Base-by-base conservation (phyloP, 1,140 invertebrate genomes). In the Lasioglossum baleicum region DNA sequence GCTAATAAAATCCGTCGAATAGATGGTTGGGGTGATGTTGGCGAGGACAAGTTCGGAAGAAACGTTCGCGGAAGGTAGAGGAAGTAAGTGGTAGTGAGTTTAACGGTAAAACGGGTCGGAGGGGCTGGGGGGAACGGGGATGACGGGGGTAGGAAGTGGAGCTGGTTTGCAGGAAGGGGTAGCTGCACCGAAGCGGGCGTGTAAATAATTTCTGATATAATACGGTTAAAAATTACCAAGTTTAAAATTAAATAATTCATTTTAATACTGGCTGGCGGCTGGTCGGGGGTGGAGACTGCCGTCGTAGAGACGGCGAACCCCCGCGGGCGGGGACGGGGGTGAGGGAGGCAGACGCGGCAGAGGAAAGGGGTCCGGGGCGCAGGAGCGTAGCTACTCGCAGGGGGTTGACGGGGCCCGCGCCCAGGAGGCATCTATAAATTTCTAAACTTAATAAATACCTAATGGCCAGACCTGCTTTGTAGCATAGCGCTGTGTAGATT, bases 221-320 rank as follows among this genome's bases (percentile, higher is more conserved):
- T 92, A 90, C 86, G 90, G 90, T 92, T 92, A 92, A 92, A 93
- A 92, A 93, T 93, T 92, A 91, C 91, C 90, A 92, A 92, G 92
- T 92, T 93, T 92, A 93, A 93, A 92, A 92, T 92, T 93, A 92
- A 92, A 93, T 93, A 93, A 93, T 93, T 93, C 88, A 93, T 93
- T 92, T 93, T 92, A 93, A 92, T 93, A 93, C 91, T 80, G 87
- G 89, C 84, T 84, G 83, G 81, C 84, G 81, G 82, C 83, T 82
- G 83, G 79, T 71, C 82, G 86, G 83, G 78, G 82, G 84, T 83
- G 82, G 82, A 78, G 75, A 67, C 78, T 74, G 81, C 76, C 83
- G 81, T 72, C 70, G 86, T 86, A 81, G 78, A 87, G 84, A 85
- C 75, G 78, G 80, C 72, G 82, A 83, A 77, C 79, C 77, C 80